A percentile compares a stretch with the other conserved stretches of the same genome.
Conservation (phyloP, 2,113 vertebrate species). For the Proteles cristata region DNA sequence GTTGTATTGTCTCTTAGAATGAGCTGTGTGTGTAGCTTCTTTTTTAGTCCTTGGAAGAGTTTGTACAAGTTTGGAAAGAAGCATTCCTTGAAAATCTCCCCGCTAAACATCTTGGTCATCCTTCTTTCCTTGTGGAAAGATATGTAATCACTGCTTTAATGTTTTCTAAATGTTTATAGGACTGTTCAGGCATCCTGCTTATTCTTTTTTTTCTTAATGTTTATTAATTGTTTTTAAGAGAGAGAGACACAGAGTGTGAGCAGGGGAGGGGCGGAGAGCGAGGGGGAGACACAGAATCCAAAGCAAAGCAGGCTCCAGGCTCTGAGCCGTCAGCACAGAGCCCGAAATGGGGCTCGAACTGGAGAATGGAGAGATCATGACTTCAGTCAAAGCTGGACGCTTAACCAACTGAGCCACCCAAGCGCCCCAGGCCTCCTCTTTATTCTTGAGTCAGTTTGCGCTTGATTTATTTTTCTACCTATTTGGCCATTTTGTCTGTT, state of each 20-base stretch:
- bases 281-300: too few relatives aligned
- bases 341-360: too few relatives aligned
- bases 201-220: not conserved
- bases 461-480: constrained; percentile 23
- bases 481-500: not conserved
- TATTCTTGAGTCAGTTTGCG: not conserved
- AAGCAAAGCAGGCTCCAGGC: too few relatives aligned
- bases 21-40: not conserved
- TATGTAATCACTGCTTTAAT: not conserved
- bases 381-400: too few relatives aligned
- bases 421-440: not conserved
- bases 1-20: not conserved
- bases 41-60: not conserved
- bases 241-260: too few relatives aligned
- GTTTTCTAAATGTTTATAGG: not conserved
- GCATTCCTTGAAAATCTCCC: constrained; percentile 1
- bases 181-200: not conserved
- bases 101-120: not conserved
- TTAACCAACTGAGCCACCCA: too few relatives aligned
- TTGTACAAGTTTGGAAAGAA: not conserved
- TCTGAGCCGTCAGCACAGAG: too few relatives aligned
- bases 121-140: not conserved
- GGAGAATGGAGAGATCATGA: too few relatives aligned
- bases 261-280: too few relatives aligned
- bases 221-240: too few relatives aligned